phyloP scores from a whole-genome alignment of 2,113 vertebrate genomes.

The Phyllostomus discolor region DNA sequence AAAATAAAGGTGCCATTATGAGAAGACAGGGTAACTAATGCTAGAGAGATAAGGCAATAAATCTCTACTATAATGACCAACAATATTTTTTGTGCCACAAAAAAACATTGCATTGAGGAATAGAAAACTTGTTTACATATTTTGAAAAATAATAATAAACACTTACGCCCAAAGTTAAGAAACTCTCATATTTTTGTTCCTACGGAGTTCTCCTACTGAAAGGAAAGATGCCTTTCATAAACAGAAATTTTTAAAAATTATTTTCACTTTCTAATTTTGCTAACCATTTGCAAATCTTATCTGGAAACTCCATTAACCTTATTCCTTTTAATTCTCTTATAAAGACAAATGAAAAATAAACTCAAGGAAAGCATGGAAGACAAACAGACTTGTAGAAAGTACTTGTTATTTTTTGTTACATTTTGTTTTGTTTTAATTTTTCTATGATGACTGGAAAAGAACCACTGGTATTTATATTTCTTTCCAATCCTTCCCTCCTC shows the following conservation, averaged over 20 bases:
- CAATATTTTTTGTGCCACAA: not conserved
- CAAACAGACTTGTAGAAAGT: not conserved
- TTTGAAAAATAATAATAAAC: constrained; percentile 6
- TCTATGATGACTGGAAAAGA: not conserved
- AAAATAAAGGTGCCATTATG: not conserved
- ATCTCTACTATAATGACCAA: not conserved
- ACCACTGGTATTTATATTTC: not conserved
- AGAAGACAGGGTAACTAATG: not conserved
- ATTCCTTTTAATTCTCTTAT: not conserved
- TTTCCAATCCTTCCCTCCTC: not conserved
- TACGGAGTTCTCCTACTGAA: not conserved
- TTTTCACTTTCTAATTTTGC: not conserved
- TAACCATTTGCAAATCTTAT: not conserved
- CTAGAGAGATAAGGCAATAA: not conserved
- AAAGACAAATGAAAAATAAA: constrained; percentile 5
- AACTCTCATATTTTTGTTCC: not conserved
- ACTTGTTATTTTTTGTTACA: not conserved
- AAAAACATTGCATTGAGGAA: not conserved
- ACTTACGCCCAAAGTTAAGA: not conserved
- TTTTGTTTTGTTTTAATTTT: constrained; percentile 22
- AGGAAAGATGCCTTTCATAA: not conserved
- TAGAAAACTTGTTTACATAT: not conserved
- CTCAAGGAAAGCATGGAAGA: not conserved
- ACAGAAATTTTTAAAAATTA: not conserved
- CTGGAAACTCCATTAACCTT: not conserved